phyloP scores from a whole-genome alignment of 2,888 invertebrate genomes.

The Eupithecia inturbata region DNA sequence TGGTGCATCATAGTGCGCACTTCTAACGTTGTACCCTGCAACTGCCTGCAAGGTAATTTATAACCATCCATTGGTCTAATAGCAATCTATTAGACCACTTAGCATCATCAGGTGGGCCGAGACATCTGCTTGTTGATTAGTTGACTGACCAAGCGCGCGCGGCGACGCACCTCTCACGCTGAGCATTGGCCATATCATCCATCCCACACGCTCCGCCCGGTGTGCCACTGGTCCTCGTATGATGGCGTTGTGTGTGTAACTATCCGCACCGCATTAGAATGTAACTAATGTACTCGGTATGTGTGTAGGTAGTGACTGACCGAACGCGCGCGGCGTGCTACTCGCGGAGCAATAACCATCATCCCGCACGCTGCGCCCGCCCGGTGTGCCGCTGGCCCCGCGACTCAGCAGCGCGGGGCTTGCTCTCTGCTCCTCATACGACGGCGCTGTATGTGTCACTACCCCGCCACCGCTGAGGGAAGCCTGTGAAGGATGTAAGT shows the following conservation, averaged over 20 bases:
- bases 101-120: too few relatives aligned
- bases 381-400: slow-evolving; percentile 70
- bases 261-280: slow-evolving; percentile 58
- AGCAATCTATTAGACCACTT: too few relatives aligned
- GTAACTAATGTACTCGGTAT: too few relatives aligned
- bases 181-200: slow-evolving; percentile 88
- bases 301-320: slow-evolving; percentile 61
- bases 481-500: slow-evolving; percentile 54
- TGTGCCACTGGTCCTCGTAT: slow-evolving; percentile 74
- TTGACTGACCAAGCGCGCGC: slow-evolving; percentile 85
- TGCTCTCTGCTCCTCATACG: slow-evolving; percentile 78
- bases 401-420: slow-evolving; percentile 73
- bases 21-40: too few relatives aligned
- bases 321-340: slow-evolving; percentile 86
- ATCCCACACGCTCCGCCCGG: slow-evolving; percentile 82
- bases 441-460: slow-evolving; percentile 76
- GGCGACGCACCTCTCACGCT: slow-evolving; percentile 87
- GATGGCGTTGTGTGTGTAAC: slow-evolving; percentile 77
- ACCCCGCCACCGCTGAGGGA: slow-evolving; percentile 65
- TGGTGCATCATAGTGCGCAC: too few relatives aligned
- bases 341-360: slow-evolving; percentile 88
- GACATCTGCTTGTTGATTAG: too few relatives aligned
- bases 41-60: too few relatives aligned
- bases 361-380: slow-evolving; percentile 80
- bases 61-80: too few relatives aligned